These are phyloP conservation scores for Pentamera pediparva DNA, from an alignment of 53 echinoderm and acorn worm genomes.

Conservation along the genomic window DNA sequence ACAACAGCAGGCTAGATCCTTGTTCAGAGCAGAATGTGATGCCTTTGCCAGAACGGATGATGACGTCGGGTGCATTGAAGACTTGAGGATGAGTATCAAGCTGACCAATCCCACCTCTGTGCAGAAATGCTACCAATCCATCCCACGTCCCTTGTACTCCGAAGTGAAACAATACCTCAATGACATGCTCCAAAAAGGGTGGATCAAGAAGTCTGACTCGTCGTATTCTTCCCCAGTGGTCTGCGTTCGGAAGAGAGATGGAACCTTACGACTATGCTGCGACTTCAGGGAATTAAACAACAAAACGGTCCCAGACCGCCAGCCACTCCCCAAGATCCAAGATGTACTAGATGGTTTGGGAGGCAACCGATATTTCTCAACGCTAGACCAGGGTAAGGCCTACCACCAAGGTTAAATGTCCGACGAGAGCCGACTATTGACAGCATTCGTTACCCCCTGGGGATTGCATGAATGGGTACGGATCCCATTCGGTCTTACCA, in stretches of 20 bases:
- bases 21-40: neutral
- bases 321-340: constrained; percentile 21
- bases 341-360: constrained; percentile 32
- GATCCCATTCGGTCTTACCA: constrained; percentile 52
- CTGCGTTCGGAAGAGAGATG: constrained; percentile 39
- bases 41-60: neutral
- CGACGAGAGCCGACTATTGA: constrained; percentile 8
- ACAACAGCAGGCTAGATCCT: neutral
- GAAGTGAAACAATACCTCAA: neutral
- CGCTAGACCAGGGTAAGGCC: constrained; percentile 40
- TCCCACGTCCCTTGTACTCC: neutral
- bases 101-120: neutral
- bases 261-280: constrained; percentile 21
- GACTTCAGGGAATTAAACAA: constrained; percentile 14
- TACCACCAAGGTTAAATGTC: constrained; percentile 43
- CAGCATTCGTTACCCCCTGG: constrained; percentile 46
- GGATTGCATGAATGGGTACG: constrained; percentile 47
- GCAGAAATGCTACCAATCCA: neutral
- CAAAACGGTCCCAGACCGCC: constrained; percentile 1
- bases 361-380: constrained; percentile 20
- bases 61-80: neutral
- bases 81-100: neutral
- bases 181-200: neutral
- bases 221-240: neutral
- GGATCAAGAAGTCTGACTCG: neutral